These are phyloP conservation scores for Scaptomyza flava DNA, from an alignment of 2,888 invertebrate genomes.

Conservation along the genomic window DNA sequence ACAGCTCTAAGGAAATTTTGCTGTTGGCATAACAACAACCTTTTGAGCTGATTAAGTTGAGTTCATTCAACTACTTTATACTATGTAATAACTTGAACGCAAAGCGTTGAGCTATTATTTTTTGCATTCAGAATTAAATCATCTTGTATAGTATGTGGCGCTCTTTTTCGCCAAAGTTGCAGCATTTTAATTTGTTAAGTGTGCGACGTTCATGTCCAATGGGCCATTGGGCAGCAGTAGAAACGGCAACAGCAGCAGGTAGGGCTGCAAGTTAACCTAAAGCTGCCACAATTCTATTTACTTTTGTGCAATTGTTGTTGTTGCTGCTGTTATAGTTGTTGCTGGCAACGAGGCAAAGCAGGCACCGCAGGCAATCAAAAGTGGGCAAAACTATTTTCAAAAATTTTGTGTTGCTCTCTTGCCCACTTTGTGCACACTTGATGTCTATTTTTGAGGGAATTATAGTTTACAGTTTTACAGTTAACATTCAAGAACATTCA, in stretches of 20 bases:
- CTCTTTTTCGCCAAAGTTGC: constrained; percentile 40
- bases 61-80: no score
- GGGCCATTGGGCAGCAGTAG: constrained; percentile 12
- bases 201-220: constrained; percentile 50
- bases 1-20: no score
- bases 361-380: constrained; percentile 42
- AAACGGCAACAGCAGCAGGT: constrained; percentile 8
- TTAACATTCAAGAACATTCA: constrained; percentile 8
- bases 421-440: constrained; percentile 3
- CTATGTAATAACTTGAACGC: no score
- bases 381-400: constrained; percentile 50
- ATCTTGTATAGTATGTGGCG: not conserved
- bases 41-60: no score
- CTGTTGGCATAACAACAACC: no score
- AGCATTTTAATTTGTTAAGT: constrained; percentile 75
- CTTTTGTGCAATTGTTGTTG: constrained; percentile 41
- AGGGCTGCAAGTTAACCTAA: constrained; percentile 28
- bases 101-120: not conserved
- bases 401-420: not conserved
- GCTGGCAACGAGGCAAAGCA: constrained; percentile 3
- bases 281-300: constrained; percentile 63
- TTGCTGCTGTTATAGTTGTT: constrained; percentile 5
- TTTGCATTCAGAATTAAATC: not conserved
- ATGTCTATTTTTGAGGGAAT: constrained; percentile 22
- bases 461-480: constrained; percentile 13